A percentile compares a stretch with the other conserved stretches of the same genome.
Evolutionary conservation across 2,113 vertebrate genomes (phyloP).

Genomic region (Corydoras maculifer): DNA sequence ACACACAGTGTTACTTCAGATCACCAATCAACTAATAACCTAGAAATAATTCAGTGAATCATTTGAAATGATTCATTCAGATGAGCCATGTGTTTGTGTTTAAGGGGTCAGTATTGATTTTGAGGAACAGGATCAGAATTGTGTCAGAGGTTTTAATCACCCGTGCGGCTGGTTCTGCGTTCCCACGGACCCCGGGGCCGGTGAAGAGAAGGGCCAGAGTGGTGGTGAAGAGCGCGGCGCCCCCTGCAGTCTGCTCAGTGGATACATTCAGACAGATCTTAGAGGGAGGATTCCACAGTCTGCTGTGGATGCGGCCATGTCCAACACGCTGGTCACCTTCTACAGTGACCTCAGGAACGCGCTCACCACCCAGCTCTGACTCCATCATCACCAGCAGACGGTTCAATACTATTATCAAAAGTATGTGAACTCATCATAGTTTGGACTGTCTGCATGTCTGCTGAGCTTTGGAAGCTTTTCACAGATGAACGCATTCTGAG

Average conservation of each 20-base stretch:
- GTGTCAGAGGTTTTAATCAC: slow-evolving; percentile 77
- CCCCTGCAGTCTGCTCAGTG: slow-evolving; percentile 69
- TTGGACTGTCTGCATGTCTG: too few species aligned
- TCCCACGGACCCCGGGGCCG: slow-evolving; percentile 55
- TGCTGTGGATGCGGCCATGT: slow-evolving; percentile 76
- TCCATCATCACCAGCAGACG: too few species aligned
- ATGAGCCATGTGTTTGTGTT: slow-evolving; percentile 6
- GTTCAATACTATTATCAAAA: too few species aligned
- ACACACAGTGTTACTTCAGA: too few species aligned
- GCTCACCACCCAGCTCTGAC: slow-evolving; percentile 45
- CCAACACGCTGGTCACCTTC: slow-evolving; percentile 69
- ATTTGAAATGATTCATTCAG: too few species aligned
- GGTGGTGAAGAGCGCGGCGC: slow-evolving; percentile 8
- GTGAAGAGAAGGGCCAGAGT: too few species aligned
- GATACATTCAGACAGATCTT: slow-evolving; percentile 81
- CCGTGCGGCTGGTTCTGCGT: slow-evolving; percentile 83
- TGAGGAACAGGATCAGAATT: slow-evolving; percentile 58
- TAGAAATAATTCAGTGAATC: too few species aligned
- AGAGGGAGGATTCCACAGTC: slow-evolving; percentile 75
- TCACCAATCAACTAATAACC: too few species aligned
- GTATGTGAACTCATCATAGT: too few species aligned
- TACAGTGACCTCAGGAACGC: slow-evolving; percentile 70
- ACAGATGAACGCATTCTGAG: too few species aligned
- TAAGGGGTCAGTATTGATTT: slow-evolving; percentile 73
- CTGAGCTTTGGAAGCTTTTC: too few species aligned